These are phyloP conservation scores for Eutrigla gurnardus DNA, from an alignment of 2,797 vertebrate species.

Conservation along the genomic window DNA sequence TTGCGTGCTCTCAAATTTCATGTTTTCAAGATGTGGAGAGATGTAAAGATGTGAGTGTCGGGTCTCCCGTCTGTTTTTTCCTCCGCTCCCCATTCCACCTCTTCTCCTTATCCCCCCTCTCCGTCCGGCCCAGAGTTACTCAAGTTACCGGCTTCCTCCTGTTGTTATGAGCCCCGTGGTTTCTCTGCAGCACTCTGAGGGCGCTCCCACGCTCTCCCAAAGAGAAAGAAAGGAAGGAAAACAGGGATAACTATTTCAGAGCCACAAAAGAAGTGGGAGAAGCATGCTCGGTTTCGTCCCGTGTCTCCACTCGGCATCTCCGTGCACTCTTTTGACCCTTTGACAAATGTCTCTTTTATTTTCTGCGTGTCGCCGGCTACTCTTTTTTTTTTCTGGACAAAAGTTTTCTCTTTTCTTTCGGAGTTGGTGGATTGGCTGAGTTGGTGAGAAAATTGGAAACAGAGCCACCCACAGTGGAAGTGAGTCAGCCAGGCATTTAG, in stretches of 20 bases:
- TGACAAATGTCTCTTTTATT: conserved; percentile 41
- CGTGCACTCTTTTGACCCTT: conserved; percentile 41
- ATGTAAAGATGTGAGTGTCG: conserved; percentile 20
- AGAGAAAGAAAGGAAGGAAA: conserved; percentile 81
- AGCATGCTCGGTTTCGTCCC: conserved; percentile 25
- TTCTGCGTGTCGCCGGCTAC: conserved; percentile 51
- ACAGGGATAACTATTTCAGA: conserved; percentile 73
- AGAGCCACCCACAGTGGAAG: conserved; percentile 84
- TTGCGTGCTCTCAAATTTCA: conserved; percentile 12
- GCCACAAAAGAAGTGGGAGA: conserved; percentile 58
- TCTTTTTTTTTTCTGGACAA: conserved; percentile 61
- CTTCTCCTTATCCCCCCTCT: conserved; percentile 44
- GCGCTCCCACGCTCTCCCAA: conserved; percentile 82
- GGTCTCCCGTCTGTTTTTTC: conserved; percentile 22
- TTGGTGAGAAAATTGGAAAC: conserved; percentile 86
- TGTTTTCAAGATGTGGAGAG: conserved; percentile 25
- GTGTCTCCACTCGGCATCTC: conserved; percentile 24
- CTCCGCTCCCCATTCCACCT: conserved; percentile 13
- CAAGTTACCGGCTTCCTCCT: conserved; percentile 85
- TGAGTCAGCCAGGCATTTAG: conserved; percentile 80
- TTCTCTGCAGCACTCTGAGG: conserved; percentile 72
- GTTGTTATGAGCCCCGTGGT: conserved; percentile 83
- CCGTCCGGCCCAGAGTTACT: conserved; percentile 65
- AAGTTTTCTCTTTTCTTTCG: conserved; percentile 63
- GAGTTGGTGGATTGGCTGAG: conserved; percentile 66